These are phyloP conservation scores for Campylomormyrus tamandua DNA, from an alignment of 2,113 vertebrate genomes.

Conservation along the genomic window DNA sequence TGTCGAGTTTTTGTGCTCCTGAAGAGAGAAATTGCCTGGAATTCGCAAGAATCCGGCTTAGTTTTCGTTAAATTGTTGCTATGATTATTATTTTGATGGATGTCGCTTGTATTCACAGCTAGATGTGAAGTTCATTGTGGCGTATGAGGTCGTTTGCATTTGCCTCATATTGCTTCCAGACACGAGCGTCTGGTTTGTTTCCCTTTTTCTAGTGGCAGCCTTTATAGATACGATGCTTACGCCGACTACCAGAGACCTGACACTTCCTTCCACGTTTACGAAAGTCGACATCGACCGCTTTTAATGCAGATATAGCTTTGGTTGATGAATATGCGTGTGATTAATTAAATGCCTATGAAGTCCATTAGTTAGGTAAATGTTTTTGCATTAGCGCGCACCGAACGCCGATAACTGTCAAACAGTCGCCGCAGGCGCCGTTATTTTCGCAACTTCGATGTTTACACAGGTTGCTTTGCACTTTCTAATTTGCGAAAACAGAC, in stretches of 20 bases:
- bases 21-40: neutral
- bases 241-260: neutral
- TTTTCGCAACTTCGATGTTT: neutral
- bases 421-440: neutral
- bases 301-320: neutral
- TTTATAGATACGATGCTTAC: too few relatives aligned
- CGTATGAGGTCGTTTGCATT: neutral
- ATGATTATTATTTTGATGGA: neutral
- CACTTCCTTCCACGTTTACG: neutral
- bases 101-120: neutral
- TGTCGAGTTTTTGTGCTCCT: neutral
- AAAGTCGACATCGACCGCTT: neutral
- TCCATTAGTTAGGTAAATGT: neutral
- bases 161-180: neutral
- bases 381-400: neutral
- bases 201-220: neutral
- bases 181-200: neutral
- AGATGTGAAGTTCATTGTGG: neutral
- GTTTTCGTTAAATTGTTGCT: neutral
- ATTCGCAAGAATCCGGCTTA: neutral
- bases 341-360: neutral
- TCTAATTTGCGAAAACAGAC: neutral
- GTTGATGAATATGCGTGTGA: neutral
- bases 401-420: neutral
- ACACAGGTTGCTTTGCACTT: neutral